Conservation (phyloP, 2,888 invertebrate genomes). For the Electrophaes corylata region DNA sequence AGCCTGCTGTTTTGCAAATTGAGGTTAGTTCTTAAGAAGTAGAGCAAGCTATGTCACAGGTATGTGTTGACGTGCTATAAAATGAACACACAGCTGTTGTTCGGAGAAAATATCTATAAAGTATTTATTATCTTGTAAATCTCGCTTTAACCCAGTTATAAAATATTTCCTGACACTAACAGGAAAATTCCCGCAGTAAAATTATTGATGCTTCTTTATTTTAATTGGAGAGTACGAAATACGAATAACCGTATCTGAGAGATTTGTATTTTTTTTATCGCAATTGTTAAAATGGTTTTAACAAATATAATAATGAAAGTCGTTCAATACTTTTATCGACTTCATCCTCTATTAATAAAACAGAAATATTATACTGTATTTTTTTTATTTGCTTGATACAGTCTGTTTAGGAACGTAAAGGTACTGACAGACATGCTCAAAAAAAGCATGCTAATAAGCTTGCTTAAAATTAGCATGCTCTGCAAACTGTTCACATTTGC, state of each 20-base stretch:
- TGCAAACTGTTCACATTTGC: too few species aligned
- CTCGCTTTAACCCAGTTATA: slow-evolving; percentile 24
- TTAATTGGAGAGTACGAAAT: slow-evolving; percentile 26
- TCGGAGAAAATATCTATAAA: slow-evolving; percentile 27
- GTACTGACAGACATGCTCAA: too few species aligned
- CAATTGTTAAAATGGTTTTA: slow-evolving; percentile 11
- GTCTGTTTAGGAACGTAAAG: too few species aligned
- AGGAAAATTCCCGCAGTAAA: slow-evolving; percentile 17
- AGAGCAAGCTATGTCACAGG: not conserved
- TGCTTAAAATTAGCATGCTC: too few species aligned
- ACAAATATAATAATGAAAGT: not conserved
- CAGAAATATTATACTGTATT: too few species aligned
- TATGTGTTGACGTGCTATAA: slow-evolving; percentile 5
- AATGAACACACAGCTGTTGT: slow-evolving; percentile 5
- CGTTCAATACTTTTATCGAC: not conserved
- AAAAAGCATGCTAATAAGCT: too few species aligned
- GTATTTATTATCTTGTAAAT: slow-evolving; percentile 30
- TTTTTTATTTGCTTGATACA: too few species aligned
- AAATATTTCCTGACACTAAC: slow-evolving; percentile 19
- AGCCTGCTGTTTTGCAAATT: slow-evolving; percentile 88
- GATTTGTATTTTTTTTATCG: slow-evolving; percentile 8
- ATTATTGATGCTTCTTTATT: slow-evolving; percentile 29
- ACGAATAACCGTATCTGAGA: slow-evolving; percentile 18
- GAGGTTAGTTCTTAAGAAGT: slow-evolving; percentile 62
- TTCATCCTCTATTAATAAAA: not conserved